Evolutionary conservation across 2,888 invertebrate species (phyloP), one percentile per base, ranked within the genome.

Genomic region (Myopa tessellatipennis): DNA sequence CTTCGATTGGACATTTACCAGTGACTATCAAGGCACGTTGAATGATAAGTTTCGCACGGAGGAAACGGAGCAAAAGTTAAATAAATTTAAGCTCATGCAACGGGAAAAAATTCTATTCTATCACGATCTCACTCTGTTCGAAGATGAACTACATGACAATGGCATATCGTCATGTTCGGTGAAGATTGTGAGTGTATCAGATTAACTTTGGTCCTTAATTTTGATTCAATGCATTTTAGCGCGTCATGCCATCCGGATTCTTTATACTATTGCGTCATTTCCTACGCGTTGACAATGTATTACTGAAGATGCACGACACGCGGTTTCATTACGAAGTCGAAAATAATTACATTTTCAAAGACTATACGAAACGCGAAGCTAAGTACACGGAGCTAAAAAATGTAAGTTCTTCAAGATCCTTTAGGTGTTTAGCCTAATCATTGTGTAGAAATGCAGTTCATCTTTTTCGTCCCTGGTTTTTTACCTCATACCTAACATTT

Each of bases 81-180:
- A 99, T 88, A 91, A 96, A 83, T 96, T 98, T 83, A 92, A 95
- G 86, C 90, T 99, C 65, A 98, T 96, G 90, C 92, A 93, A 82
- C 94, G 94, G 83, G 98, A 99, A 83, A 94, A 94, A 87, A 99
- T 99, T 77, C 89, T 96, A 4, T 99, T 98, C 88, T 99, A 96
- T 89, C 95, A 96, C 83, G 98, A 99, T 88, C 90, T 99, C 52
- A 94, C 96, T 77, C 90, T 99, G 58, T 99, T 95, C 91, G 99
- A 99, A 90, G 99, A 99, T 91, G 99, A 99, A 89, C 90, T 99
- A 69, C 98, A 98, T 87, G 99, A 99, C 90, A 96, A 99, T 91
- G 99, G 99, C 18, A 94, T 96, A 76, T 96, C 99, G 2, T 93
- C 95, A 74, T 92, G 94, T 83, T 95, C 94, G 80, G 96, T 97